Evolutionary conservation across 2,888 invertebrate species (phyloP).

Genomic region (Agrenia bidenticulata): DNA sequence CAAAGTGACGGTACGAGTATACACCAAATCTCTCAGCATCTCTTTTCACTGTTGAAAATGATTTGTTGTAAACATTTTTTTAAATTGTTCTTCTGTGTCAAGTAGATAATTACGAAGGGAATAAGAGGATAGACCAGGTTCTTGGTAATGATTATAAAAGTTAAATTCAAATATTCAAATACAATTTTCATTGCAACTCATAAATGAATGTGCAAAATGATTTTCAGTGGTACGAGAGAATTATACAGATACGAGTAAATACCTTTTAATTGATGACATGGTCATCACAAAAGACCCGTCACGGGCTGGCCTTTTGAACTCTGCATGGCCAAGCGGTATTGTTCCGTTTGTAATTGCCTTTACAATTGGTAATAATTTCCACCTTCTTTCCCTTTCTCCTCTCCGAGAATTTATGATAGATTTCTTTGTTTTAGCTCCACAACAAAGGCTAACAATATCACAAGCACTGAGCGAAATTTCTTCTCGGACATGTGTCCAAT

Average conservation of each 20-base stretch:
- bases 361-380: slow-evolving; percentile 28
- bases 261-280: slow-evolving; percentile 38
- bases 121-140: too few relatives aligned
- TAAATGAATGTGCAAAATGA: too few relatives aligned
- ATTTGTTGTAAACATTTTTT: too few relatives aligned
- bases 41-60: too few relatives aligned
- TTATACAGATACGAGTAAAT: slow-evolving; percentile 27
- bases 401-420: background rate
- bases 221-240: slow-evolving; percentile 20
- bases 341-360: slow-evolving; percentile 26
- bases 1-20: too few relatives aligned
- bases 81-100: too few relatives aligned
- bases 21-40: too few relatives aligned
- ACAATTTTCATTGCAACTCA: too few relatives aligned
- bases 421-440: slow-evolving; percentile 25
- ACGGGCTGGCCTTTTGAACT: slow-evolving; percentile 31
- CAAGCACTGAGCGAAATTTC: slow-evolving; percentile 32
- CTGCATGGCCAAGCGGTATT: slow-evolving; percentile 33
- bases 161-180: too few relatives aligned
- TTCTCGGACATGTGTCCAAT: slow-evolving; percentile 30
- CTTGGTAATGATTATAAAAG: too few relatives aligned
- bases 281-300: slow-evolving; percentile 24
- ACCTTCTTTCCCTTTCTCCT: background rate
- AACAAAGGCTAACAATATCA: slow-evolving; percentile 22
- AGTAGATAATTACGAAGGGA: too few relatives aligned